Conservation (phyloP, 2,888 invertebrate species). For the Mylabris sibirica region DNA sequence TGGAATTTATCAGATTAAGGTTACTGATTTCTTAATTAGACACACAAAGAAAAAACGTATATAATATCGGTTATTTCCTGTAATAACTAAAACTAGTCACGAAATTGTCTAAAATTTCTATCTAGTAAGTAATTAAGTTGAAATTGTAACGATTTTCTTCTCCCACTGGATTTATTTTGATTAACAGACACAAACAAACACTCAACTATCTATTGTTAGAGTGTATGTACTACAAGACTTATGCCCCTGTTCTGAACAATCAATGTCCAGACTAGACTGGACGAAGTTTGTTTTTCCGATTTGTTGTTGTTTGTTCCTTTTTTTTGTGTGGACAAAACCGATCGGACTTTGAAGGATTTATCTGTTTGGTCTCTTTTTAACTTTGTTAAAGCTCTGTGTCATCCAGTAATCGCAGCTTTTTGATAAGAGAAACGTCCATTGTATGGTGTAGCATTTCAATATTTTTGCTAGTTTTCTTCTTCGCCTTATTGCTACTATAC, state of each 20-base stretch:
- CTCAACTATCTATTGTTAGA: slow-evolving; percentile 55
- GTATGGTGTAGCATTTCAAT: background rate
- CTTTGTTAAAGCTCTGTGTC: slow-evolving; percentile 21
- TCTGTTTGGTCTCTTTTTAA: slow-evolving; percentile 49
- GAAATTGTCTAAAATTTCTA: slow-evolving; percentile 41
- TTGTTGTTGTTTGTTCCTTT: slow-evolving; percentile 46
- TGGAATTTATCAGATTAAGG: background rate
- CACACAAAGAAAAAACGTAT: background rate
- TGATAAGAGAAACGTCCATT: background rate
- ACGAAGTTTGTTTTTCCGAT: slow-evolving; percentile 30
- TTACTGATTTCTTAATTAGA: background rate
- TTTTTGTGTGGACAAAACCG: slow-evolving; percentile 45
- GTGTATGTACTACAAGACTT: slow-evolving; percentile 55
- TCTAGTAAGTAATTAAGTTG: background rate
- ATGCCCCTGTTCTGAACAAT: slow-evolving; percentile 59
- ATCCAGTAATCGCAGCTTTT: background rate
- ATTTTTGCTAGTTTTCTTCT: background rate
- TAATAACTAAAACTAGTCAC: slow-evolving; percentile 51
- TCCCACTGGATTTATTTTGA: slow-evolving; percentile 27
- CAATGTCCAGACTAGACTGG: slow-evolving; percentile 55
- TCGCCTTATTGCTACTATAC: background rate
- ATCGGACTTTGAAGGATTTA: slow-evolving; percentile 58
- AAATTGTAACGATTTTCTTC: background rate
- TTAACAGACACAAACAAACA: slow-evolving; percentile 62
- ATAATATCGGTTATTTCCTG: slow-evolving; percentile 11